Evolutionary conservation across 2,888 invertebrate species (phyloP).

Genomic region (Temnothorax ravouxi): DNA sequence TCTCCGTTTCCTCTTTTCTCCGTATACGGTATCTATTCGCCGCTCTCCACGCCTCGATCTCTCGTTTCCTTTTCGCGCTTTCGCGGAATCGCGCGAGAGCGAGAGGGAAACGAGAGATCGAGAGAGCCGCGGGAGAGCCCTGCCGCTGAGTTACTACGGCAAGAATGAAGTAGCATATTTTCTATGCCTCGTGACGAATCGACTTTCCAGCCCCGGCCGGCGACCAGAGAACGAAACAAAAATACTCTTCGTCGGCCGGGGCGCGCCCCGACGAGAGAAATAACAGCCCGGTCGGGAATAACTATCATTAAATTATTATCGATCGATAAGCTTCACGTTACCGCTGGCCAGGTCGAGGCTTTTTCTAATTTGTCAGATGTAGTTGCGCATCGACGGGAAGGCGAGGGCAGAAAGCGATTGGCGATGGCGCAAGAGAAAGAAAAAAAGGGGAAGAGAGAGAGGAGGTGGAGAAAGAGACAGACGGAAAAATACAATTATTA

Average conservation of each 20-base stretch:
- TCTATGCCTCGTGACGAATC: constrained; percentile 84
- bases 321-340: constrained; percentile 76
- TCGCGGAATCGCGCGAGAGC: constrained; percentile 35
- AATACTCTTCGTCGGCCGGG: constrained; percentile 68
- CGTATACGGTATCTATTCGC: constrained; percentile 41
- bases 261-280: constrained; percentile 63
- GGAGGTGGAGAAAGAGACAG: not conserved
- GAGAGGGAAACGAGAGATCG: constrained; percentile 26
- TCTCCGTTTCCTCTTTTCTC: constrained; percentile 46
- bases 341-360: constrained; percentile 59
- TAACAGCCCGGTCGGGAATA: constrained; percentile 72
- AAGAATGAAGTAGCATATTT: constrained; percentile 84
- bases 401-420: constrained; percentile 30
- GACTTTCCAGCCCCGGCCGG: constrained; percentile 82
- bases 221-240: constrained; percentile 71
- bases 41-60: constrained; percentile 30
- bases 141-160: constrained; percentile 64
- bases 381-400: constrained; percentile 65
- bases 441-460: not conserved
- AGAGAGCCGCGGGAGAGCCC: constrained; percentile 3
- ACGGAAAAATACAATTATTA: constrained; percentile 33
- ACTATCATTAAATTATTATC: constrained; percentile 78
- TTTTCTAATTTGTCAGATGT: constrained; percentile 69
- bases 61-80: constrained; percentile 35
- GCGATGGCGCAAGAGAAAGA: not conserved